Evolutionary conservation across 2,888 invertebrate species (phyloP).

Genomic region (Hypselothyrea guttata): DNA sequence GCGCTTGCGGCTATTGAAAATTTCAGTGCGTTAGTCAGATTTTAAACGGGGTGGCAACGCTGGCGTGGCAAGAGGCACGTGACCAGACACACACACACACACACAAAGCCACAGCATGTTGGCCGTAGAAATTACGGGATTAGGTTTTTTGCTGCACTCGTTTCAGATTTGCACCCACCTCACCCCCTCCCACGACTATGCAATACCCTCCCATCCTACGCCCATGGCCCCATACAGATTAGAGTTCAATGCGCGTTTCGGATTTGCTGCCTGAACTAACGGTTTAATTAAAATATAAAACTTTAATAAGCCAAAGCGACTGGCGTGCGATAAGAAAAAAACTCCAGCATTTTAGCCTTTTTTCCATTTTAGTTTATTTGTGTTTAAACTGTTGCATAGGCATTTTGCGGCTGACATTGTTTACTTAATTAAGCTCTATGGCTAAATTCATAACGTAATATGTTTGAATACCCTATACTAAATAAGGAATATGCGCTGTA

Average conservation of each 20-base stretch:
- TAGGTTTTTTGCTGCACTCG: conserved; percentile 63
- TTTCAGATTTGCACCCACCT: conserved; percentile 1
- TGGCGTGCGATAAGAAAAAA: conserved; percentile 29
- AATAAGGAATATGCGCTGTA: too few species aligned
- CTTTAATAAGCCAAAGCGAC: conserved; percentile 53
- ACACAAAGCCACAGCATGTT: conserved; percentile 44
- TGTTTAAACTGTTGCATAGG: conserved; percentile 56
- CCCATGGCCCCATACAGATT: conserved; percentile 44
- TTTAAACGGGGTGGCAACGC: conserved; percentile 52
- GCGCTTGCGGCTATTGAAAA: conserved; percentile 68
- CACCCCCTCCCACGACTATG: background rate
- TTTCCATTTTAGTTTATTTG: conserved; percentile 36
- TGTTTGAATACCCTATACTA: conserved; percentile 9
- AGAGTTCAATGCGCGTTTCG: conserved; percentile 57
- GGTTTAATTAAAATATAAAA: conserved; percentile 72
- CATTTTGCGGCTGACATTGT: conserved; percentile 35
- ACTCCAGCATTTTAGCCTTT: conserved; percentile 3
- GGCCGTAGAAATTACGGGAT: conserved; percentile 76
- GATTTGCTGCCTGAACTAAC: conserved; percentile 20
- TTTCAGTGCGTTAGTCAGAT: conserved; percentile 74
- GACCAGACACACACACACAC: conserved; percentile 15
- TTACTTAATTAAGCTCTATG: conserved; percentile 59
- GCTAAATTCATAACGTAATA: conserved; percentile 49
- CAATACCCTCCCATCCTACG: conserved; percentile 1
- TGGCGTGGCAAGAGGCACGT: conserved; percentile 14